phyloP scores from a whole-genome alignment of 2,797 vertebrate genomes.

The Syndactyla subalaris region DNA sequence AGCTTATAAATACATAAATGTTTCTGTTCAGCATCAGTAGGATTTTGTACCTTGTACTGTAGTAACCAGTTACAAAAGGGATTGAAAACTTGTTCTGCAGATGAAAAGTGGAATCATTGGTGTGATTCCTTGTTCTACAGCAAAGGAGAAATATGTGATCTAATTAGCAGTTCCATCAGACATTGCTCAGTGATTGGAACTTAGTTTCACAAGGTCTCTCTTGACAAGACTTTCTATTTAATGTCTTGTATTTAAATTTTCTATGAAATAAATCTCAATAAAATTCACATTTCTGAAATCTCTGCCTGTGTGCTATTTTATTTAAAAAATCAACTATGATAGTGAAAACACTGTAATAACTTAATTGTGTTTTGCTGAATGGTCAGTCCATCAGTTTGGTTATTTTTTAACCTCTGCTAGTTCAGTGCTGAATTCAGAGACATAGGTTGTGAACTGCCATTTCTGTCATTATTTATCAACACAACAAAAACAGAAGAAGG shows the following conservation, averaged over 20 bases:
- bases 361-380: not conserved
- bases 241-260: slow-evolving; percentile 52
- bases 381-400: not conserved
- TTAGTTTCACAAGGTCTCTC: slow-evolving; percentile 43
- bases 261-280: slow-evolving; percentile 33
- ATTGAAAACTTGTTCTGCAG: slow-evolving; percentile 41
- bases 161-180: slow-evolving; percentile 69
- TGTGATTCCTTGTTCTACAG: slow-evolving; percentile 52
- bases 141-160: slow-evolving; percentile 55
- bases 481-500: not conserved
- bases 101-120: slow-evolving; percentile 34
- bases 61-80: slow-evolving; percentile 36
- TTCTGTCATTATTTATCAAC: not conserved
- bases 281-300: slow-evolving; percentile 21
- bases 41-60: slow-evolving; percentile 12
- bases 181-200: slow-evolving; percentile 61
- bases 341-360: not conserved
- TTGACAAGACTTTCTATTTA: slow-evolving; percentile 58
- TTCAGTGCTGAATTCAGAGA: not conserved
- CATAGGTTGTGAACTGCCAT: not conserved
- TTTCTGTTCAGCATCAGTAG: slow-evolving; percentile 51
- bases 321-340: not conserved
- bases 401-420: not conserved
- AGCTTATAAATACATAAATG: slow-evolving; percentile 42
- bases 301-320: not conserved